Evolutionary conservation across 1,140 invertebrate genomes (phyloP).

Genomic region (Olivierus martensii): DNA sequence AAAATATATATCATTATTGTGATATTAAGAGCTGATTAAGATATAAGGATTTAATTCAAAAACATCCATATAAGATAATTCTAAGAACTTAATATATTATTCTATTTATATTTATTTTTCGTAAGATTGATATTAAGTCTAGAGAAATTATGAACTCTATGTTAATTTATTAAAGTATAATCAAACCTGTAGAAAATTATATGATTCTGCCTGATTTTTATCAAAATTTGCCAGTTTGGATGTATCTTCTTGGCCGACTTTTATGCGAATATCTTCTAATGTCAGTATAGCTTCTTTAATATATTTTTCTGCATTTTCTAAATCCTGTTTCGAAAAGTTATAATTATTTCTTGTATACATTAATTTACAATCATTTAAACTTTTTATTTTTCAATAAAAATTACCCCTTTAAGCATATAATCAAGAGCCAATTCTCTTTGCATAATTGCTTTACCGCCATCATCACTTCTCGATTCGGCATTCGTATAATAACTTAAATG

Average conservation of each 20-base stretch:
- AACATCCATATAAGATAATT: no score
- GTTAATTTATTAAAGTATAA: neutral
- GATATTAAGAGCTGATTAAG: no score
- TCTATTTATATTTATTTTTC: no score
- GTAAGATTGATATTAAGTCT: no score
- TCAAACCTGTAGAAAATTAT: slow-evolving; percentile 2
- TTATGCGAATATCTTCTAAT: neutral
- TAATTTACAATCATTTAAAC: neutral
- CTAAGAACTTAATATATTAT: no score
- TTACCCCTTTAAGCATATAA: slow-evolving; percentile 1
- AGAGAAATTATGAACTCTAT: no score
- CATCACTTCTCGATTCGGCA: neutral
- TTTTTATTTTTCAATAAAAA: neutral
- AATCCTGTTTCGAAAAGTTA: neutral
- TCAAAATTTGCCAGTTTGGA: slow-evolving; percentile 4
- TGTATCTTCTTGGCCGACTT: neutral
- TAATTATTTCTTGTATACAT: neutral
- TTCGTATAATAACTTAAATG: neutral
- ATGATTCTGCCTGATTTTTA: slow-evolving; percentile 4
- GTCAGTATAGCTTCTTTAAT: neutral
- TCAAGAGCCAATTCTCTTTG: slow-evolving; percentile 5
- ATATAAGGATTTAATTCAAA: no score
- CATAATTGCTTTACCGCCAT: slow-evolving; percentile 2
- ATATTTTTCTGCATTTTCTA: slow-evolving; percentile 1
- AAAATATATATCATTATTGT: no score